Conservation (phyloP, 2,888 invertebrate genomes). For the Gandaritis pyraliata region DNA sequence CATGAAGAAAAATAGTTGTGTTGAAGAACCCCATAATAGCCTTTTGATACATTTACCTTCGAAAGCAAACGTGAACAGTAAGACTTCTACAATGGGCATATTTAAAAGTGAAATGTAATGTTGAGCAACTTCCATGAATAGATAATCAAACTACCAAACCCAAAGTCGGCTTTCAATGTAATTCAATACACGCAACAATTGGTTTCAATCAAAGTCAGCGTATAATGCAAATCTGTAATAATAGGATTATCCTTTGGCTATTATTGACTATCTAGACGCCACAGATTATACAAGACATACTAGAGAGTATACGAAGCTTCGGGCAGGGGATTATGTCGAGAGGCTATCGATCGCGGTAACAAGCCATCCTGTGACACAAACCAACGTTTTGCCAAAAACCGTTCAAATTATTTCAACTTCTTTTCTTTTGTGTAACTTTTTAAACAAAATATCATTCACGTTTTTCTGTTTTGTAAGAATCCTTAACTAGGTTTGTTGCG, state of each 20-base stretch:
- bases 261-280: conserved; percentile 64
- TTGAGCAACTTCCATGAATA: conserved; percentile 25
- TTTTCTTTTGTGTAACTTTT: not conserved
- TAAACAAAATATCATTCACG: not conserved
- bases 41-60: conserved; percentile 1
- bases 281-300: conserved; percentile 12
- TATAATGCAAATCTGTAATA: conserved; percentile 54
- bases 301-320: conserved; percentile 12
- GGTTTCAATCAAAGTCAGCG: conserved; percentile 46
- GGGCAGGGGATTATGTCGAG: conserved; percentile 65
- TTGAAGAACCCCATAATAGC: not conserved
- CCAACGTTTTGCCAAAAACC: conserved; percentile 32
- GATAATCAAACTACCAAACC: conserved; percentile 22
- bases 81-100: not conserved
- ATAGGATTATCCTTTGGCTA: conserved; percentile 66
- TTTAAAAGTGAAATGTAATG: conserved; percentile 12
- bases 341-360: conserved; percentile 68
- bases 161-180: conserved; percentile 37
- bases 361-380: conserved; percentile 52
- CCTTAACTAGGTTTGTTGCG: not conserved
- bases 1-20: too few relatives aligned
- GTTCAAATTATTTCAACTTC: not conserved
- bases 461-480: not conserved
- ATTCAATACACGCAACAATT: conserved; percentile 39
- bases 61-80: not conserved